phyloP scores from a whole-genome alignment of 2,888 invertebrate species.

The Drosophila phalerata region DNA sequence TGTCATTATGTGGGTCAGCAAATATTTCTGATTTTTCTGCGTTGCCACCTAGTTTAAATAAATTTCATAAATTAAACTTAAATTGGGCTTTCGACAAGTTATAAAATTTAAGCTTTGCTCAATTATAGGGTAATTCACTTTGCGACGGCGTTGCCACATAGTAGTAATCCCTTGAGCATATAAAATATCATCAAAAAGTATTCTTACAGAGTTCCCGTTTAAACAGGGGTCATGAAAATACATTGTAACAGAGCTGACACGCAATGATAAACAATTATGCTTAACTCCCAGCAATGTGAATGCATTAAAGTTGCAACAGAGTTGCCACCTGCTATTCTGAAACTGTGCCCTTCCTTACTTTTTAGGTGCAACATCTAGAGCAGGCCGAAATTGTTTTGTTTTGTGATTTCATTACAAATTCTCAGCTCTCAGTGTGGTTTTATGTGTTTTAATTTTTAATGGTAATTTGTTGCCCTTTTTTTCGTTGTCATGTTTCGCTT shows the following conservation, averaged over 20 bases:
- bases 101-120: not conserved
- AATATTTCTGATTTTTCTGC: not conserved
- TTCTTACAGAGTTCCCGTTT: not conserved
- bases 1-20: not conserved
- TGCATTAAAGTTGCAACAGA: conserved; percentile 1
- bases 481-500: conserved; percentile 22
- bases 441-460: conserved; percentile 34
- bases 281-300: not conserved
- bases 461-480: conserved; percentile 61
- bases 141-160: conserved; percentile 11
- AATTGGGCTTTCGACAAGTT: too few species aligned
- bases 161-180: not conserved
- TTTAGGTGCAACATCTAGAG: not conserved
- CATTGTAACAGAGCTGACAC: not conserved
- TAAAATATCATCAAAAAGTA: not conserved
- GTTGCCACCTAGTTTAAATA: not conserved
- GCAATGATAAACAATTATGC: not conserved
- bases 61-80: not conserved
- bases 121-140: not conserved
- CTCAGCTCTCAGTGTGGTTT: conserved; percentile 4
- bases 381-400: not conserved
- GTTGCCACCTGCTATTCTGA: conserved; percentile 5
- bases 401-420: conserved; percentile 21
- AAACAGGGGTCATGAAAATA: not conserved
- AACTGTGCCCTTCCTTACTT: too few species aligned